A percentile compares a stretch with the other conserved stretches of the same genome.
Conservation (phyloP, 1,140 invertebrate genomes). For the Sarcophaga peregrina region DNA sequence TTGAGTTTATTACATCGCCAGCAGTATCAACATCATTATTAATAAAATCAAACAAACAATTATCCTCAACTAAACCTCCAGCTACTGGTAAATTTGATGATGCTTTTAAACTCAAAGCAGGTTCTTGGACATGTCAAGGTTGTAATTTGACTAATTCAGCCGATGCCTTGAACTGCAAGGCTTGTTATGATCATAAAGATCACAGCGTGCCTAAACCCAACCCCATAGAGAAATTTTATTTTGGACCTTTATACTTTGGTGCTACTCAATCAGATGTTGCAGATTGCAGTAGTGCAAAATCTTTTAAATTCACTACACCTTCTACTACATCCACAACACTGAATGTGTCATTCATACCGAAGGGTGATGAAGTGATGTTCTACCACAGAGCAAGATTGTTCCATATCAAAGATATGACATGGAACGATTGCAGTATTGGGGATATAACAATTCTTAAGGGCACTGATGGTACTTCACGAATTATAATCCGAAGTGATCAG, state of each 20-base stretch:
- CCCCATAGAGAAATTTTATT: slow-evolving; percentile 49
- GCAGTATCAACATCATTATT: slow-evolving; percentile 43
- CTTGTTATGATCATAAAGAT: slow-evolving; percentile 71
- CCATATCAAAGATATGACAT: slow-evolving; percentile 77
- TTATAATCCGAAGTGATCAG: slow-evolving; percentile 89
- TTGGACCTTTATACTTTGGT: slow-evolving; percentile 51
- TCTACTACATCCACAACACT: slow-evolving; percentile 23
- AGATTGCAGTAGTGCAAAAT: slow-evolving; percentile 9
- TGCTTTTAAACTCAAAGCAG: slow-evolving; percentile 75
- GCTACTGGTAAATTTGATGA: slow-evolving; percentile 63
- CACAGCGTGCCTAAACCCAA: slow-evolving; percentile 63
- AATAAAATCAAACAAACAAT: slow-evolving; percentile 68
- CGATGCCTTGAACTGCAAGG: slow-evolving; percentile 68
- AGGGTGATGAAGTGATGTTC: slow-evolving; percentile 82
- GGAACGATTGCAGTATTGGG: slow-evolving; percentile 91
- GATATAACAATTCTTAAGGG: slow-evolving; percentile 88
- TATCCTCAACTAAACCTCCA: slow-evolving; percentile 44
- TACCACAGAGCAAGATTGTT: slow-evolving; percentile 83
- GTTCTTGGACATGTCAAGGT: slow-evolving; percentile 76
- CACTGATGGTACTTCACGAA: slow-evolving; percentile 73
- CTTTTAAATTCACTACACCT: slow-evolving; percentile 43
- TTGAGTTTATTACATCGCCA: slow-evolving; percentile 50
- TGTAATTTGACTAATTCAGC: slow-evolving; percentile 74
- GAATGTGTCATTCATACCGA: slow-evolving; percentile 57
- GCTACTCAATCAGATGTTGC: slow-evolving; percentile 60